Percentiles rank a stretch among this genome's conserved stretches.
Evolutionary conservation across 2,888 invertebrate genomes (phyloP).

Genomic region (Melitaea athalia): DNA sequence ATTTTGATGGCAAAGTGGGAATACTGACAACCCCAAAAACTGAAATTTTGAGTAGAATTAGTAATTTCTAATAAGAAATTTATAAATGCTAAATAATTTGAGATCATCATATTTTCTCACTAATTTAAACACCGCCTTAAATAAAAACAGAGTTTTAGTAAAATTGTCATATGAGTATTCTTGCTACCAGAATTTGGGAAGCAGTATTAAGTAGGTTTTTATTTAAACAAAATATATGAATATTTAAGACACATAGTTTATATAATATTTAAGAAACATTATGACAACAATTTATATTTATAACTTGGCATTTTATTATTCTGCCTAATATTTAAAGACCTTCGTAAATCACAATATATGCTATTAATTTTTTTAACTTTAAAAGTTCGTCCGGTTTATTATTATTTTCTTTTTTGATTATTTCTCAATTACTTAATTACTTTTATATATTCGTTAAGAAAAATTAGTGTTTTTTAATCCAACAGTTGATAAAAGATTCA

Average conservation of each 20-base stretch:
- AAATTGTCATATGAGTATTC: not conserved
- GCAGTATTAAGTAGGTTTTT: not conserved
- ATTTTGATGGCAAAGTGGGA: not conserved
- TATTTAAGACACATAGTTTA: not conserved
- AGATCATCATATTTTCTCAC: conserved; percentile 1
- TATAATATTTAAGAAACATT: not conserved
- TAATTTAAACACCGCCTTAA: not conserved
- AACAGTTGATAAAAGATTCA: too few species aligned
- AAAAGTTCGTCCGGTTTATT: not conserved
- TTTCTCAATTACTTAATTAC: too few species aligned
- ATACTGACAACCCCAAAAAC: not conserved
- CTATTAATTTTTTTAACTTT: not conserved
- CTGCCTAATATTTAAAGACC: not conserved
- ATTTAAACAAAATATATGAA: conserved; percentile 3
- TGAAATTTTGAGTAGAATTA: not conserved
- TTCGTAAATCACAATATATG: not conserved
- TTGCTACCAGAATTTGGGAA: too few species aligned
- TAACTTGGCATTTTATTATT: not conserved
- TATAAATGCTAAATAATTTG: not conserved
- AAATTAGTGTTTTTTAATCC: too few species aligned
- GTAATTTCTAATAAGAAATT: not conserved
- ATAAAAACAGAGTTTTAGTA: not conserved
- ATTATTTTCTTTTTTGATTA: too few species aligned
- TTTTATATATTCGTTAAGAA: too few species aligned
- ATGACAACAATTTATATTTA: not conserved